Evolutionary conservation across 2,113 vertebrate genomes (phyloP).

Genomic region (Physeter macrocephalus): DNA sequence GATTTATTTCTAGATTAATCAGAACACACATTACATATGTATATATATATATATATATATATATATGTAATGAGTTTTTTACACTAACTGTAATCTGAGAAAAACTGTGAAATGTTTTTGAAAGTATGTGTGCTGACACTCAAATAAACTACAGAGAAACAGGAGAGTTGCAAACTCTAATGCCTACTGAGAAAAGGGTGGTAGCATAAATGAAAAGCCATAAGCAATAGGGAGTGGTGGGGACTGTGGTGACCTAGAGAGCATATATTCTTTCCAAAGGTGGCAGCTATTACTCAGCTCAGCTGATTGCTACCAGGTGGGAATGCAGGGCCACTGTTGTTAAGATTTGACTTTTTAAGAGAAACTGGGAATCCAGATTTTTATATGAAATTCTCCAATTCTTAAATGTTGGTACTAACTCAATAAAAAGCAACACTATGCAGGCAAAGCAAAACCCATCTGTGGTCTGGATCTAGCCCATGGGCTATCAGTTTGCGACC

Average conservation of each 20-base stretch:
- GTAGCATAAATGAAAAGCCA: not conserved
- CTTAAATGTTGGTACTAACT: not conserved
- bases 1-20: not conserved
- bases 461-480: not conserved
- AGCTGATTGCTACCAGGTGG: not conserved
- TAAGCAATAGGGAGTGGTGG: not conserved
- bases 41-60: not conserved
- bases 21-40: not conserved
- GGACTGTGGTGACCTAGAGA: not conserved
- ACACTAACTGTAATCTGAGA: not conserved
- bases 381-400: conserved; percentile 3
- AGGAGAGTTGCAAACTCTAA: not conserved
- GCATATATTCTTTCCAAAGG: not conserved
- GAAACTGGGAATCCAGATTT: not conserved
- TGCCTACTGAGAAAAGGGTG: not conserved
- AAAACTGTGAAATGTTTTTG: not conserved
- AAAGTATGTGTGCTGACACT: not conserved
- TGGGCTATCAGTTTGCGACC: not conserved
- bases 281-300: not conserved
- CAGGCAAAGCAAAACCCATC: not conserved
- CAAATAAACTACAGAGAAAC: not conserved
- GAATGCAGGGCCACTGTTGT: not conserved
- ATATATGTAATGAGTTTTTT: not conserved
- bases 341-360: not conserved
- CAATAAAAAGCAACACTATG: not conserved